Conservation (phyloP, 2,888 invertebrate genomes). For the Erebia palarica region DNA sequence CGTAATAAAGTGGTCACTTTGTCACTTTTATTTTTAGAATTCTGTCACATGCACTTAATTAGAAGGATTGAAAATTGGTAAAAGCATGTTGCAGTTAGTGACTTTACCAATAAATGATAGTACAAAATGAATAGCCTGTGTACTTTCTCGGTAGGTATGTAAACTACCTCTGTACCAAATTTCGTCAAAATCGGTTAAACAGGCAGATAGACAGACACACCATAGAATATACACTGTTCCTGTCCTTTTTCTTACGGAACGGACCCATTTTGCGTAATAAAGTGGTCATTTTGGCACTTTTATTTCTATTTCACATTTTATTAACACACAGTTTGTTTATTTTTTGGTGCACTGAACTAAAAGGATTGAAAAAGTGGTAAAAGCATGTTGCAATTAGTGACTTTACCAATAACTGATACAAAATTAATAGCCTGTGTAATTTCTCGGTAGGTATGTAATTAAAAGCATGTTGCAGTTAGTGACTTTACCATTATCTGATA, state of each 20-base stretch:
- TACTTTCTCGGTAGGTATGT: too few species aligned
- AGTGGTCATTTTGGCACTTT: conserved; percentile 53
- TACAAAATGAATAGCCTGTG: too few species aligned
- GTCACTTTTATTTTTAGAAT: neutral
- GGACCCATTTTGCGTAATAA: conserved; percentile 47
- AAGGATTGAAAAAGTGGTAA: neutral
- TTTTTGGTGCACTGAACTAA: neutral
- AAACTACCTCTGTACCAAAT: too few species aligned
- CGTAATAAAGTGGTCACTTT: conserved; percentile 54
- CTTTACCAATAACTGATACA: neutral
- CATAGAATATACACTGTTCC: conserved; percentile 68
- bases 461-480: neutral
- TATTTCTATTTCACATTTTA: neutral
- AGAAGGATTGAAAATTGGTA: neutral
- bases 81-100: neutral
- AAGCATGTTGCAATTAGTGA: neutral
- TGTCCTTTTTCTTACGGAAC: conserved; percentile 44
- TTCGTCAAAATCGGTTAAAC: too few species aligned
- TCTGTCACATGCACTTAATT: neutral
- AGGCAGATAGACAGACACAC: conserved; percentile 41
- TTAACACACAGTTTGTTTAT: neutral
- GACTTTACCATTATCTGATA: too few species aligned
- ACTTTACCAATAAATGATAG: neutral
- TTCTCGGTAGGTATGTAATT: neutral
- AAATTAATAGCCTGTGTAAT: too few species aligned